A percentile compares a stretch with the other conserved stretches of the same genome.
phyloP scores from a whole-genome alignment of 2,797 vertebrate species.

The Tragelaphus oryx region DNA sequence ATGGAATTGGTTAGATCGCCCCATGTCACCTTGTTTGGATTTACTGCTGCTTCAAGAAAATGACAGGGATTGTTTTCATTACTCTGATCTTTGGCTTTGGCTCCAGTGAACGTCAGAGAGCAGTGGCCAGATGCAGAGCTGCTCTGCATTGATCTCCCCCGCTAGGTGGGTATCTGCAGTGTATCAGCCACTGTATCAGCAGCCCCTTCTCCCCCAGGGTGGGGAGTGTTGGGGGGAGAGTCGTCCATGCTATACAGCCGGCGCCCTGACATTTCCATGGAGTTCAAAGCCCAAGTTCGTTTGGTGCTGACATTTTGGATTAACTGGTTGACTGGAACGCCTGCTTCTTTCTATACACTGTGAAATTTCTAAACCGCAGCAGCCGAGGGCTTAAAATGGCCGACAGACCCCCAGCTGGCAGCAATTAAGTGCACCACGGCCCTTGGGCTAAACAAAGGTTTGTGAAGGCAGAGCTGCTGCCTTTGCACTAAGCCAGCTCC shows the following conservation, averaged over 20 bases:
- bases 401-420: constrained; percentile 58
- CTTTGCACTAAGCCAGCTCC: neutral
- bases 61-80: neutral
- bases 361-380: constrained; percentile 70
- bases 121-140: neutral
- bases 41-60: neutral
- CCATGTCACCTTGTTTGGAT: constrained; percentile 33
- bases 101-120: neutral
- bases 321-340: constrained; percentile 62
- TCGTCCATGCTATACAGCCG: neutral
- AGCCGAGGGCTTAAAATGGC: constrained; percentile 63
- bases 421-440: constrained; percentile 62
- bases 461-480: constrained; percentile 25
- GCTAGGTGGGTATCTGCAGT: constrained; percentile 34
- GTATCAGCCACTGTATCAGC: constrained; percentile 50
- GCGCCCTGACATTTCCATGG: constrained; percentile 29
- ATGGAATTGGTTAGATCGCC: neutral
- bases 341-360: constrained; percentile 61
- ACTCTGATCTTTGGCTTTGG: neutral
- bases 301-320: constrained; percentile 62
- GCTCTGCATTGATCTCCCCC: neutral
- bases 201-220: constrained; percentile 38
- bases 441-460: constrained; percentile 58
- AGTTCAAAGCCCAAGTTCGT: constrained; percentile 50
- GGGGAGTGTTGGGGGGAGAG: neutral